Percentiles rank a stretch among this genome's conserved stretches.
phyloP scores from a whole-genome alignment of 2,113 vertebrate genomes.

The Benthochromis sp. region DNA sequence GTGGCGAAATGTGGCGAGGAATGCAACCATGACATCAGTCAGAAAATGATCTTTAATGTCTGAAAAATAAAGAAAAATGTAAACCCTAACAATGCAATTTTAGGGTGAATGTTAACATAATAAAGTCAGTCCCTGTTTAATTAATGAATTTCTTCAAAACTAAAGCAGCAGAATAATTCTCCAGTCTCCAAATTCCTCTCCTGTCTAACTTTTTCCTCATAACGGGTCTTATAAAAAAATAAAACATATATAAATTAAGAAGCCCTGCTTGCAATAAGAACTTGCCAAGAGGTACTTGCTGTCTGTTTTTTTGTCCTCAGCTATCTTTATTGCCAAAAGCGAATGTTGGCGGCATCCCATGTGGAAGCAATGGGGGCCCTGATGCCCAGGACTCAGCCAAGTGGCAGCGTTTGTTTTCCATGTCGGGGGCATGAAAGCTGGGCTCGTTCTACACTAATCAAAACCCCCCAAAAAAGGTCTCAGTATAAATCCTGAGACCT shows the following conservation, averaged over 20 bases:
- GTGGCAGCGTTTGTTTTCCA: constrained; percentile 73
- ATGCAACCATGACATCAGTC: neutral
- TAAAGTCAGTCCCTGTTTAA: neutral
- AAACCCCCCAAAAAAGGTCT: constrained; percentile 71
- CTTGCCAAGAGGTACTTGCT: constrained; percentile 58
- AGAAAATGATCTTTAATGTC: neutral
- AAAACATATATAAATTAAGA: constrained; percentile 27
- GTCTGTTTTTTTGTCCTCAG: constrained; percentile 59
- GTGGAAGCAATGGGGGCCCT: constrained; percentile 66
- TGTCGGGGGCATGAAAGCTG: constrained; percentile 75
- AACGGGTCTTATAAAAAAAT: neutral
- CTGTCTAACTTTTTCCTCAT: neutral
- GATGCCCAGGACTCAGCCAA: constrained; percentile 70
- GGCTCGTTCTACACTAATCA: constrained; percentile 74
- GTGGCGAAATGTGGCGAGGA: neutral
- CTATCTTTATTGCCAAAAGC: constrained; percentile 74
- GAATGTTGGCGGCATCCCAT: constrained; percentile 71
- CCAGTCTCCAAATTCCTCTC: neutral
- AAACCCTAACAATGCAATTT: neutral
- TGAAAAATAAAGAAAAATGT: neutral
- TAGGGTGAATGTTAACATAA: rapidly evolving
- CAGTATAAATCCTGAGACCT: constrained; percentile 72
- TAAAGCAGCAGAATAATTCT: neutral
- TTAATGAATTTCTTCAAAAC: neutral
- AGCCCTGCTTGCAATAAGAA: constrained; percentile 35